phyloP scores from a whole-genome alignment of 2,113 vertebrate genomes.

The Chelonoidis abingdonii region DNA sequence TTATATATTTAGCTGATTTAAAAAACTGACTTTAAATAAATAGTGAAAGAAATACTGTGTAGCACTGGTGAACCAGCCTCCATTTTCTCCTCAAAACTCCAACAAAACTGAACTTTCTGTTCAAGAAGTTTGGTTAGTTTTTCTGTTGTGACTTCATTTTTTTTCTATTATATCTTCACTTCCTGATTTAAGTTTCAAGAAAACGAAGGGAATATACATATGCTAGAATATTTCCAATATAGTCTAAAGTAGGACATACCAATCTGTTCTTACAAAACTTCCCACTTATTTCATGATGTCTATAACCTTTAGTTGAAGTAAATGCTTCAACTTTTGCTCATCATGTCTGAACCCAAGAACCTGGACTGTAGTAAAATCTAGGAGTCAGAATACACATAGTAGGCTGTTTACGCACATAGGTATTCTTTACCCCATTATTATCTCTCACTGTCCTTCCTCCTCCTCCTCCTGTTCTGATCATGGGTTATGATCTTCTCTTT shows the following conservation, averaged over 20 bases:
- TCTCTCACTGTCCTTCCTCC: not conserved
- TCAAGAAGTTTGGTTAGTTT: not conserved
- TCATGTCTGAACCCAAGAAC: not conserved
- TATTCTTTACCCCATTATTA: not conserved
- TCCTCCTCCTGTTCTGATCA: not conserved
- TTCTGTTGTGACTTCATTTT: not conserved
- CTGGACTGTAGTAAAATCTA: not conserved
- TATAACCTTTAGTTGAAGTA: not conserved
- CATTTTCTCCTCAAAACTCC: not conserved
- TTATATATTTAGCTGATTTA: not conserved
- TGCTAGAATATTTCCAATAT: fast-evolving
- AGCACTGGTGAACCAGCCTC: not conserved
- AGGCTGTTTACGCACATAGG: not conserved
- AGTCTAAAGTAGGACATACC: not conserved
- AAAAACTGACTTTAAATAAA: not conserved
- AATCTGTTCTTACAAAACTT: not conserved
- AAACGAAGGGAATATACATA: not conserved
- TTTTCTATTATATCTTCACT: not conserved
- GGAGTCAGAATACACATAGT: not conserved
- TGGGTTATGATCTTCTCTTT: not conserved
- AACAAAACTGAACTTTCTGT: fast-evolving
- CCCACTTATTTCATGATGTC: not conserved
- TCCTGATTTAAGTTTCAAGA: not conserved
- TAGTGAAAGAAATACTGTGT: not conserved
- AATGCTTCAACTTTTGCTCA: not conserved